These are phyloP conservation scores for Podilymbus podiceps DNA, from an alignment of 2,113 vertebrate genomes.

Conservation along the genomic window DNA sequence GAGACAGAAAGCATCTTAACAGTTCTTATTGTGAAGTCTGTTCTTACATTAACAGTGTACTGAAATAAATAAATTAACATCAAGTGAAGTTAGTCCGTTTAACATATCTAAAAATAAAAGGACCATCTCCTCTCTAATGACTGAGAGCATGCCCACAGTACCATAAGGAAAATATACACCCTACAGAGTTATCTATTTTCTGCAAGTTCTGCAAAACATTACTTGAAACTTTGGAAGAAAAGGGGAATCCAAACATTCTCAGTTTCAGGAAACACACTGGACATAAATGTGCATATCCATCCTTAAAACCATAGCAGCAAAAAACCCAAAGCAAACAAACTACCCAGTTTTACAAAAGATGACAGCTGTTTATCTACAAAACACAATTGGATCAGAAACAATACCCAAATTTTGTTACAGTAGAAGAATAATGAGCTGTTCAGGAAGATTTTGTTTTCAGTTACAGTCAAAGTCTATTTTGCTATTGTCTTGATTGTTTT, in stretches of 20 bases:
- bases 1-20: neutral
- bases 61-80: neutral
- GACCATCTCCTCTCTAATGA: neutral
- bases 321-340: neutral
- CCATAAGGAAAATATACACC: neutral
- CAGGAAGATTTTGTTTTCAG: neutral
- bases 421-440: neutral
- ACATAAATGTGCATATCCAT: neutral
- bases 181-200: neutral
- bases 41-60: neutral
- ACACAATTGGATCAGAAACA: neutral
- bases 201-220: neutral
- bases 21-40: neutral
- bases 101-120: neutral
- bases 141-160: neutral
- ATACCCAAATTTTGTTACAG: neutral
- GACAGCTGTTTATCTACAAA: neutral
- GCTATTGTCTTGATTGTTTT: neutral
- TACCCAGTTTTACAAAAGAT: neutral
- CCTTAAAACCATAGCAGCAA: neutral
- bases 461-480: neutral
- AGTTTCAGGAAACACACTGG: neutral
- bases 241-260: neutral
- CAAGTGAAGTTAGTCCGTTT: neutral
- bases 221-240: neutral